Evolutionary conservation across 64 coral and sea anemone genomes (phyloP).

Genomic region (Catalaphyllia jardinei): DNA sequence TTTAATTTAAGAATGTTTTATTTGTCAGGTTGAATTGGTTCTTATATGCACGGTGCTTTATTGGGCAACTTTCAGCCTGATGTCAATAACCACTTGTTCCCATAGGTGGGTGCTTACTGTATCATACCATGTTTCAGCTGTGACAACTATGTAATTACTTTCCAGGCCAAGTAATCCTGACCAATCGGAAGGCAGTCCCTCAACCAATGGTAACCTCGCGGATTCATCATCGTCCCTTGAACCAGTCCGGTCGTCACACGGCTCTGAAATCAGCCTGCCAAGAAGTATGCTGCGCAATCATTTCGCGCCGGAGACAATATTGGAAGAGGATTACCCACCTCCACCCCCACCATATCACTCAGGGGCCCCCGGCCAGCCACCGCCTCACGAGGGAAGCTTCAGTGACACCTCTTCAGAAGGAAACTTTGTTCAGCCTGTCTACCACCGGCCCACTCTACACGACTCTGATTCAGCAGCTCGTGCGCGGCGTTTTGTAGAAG

Average conservation of each 20-base stretch:
- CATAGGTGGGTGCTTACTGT: too few relatives aligned
- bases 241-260: slow-evolving; percentile 77
- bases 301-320: slow-evolving; percentile 70
- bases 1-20: too few relatives aligned
- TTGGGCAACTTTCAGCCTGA: too few relatives aligned
- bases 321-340: slow-evolving; percentile 71
- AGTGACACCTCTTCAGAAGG: slow-evolving; percentile 88
- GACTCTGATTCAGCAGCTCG: slow-evolving; percentile 56
- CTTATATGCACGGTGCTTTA: too few relatives aligned
- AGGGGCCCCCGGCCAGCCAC: slow-evolving; percentile 49
- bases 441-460: slow-evolving; percentile 78
- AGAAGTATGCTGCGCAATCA: slow-evolving; percentile 60
- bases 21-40: too few relatives aligned
- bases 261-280: slow-evolving; percentile 91
- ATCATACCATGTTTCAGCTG: not conserved
- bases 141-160: not conserved
- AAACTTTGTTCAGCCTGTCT: slow-evolving; percentile 61
- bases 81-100: too few relatives aligned
- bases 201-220: slow-evolving; percentile 85
- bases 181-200: slow-evolving; percentile 63
- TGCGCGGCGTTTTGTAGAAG: slow-evolving; percentile 39
- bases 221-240: slow-evolving; percentile 89
- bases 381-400: slow-evolving; percentile 72
- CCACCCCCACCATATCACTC: slow-evolving; percentile 69
- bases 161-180: slow-evolving; percentile 39